Base-by-base conservation (phyloP, 2,797 vertebrate genomes). In the Platyrinchus mystaceus region DNA sequence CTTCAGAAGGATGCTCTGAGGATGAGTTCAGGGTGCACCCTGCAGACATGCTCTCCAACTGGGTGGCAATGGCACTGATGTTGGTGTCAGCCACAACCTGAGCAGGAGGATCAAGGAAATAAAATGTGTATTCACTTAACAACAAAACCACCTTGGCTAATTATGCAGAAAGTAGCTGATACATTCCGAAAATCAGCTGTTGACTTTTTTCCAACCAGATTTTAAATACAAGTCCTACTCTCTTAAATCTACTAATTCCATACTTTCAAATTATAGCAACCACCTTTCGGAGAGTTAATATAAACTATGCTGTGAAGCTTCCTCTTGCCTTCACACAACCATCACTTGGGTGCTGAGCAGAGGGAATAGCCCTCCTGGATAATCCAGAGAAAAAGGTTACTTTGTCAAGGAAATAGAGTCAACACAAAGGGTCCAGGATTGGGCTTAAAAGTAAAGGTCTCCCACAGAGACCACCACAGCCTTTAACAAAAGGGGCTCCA, bases 31-130 rank as follows among this genome's bases (percentile, higher is more conserved):
- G 92, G 84, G 84, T 95, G 58, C 97, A 96, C 87, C 98, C 97
- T 1, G 97, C 89, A 44, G 98, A 98, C 97, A 99, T 97, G 97
- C 93, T 98, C 97, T 99, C 99, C 94, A 99, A 98, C 95, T 99
- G 99, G 95, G 97, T 98, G 55, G 98, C 98, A 59, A 99, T 98
- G 95, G 99, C 98, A 24, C 97, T 98, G 98, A 99, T 99, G 97
- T 99, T 99, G 79, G 99, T 99, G 95, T 99, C 99, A 4, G 99
- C 99, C 37, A 99, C 98, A 69, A 99, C 99, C 99, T 98, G 66
- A 49, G 66, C 36, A 20, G 9, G 44, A 73, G 27, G 21, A 91
- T 2, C n/a, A 86, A 78, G 21, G 10, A 87, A 80, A 62, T 2
- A 39, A 32, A 37, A 2, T 2, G 1, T 13, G 34, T 13, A 23